Percentiles rank a stretch among this genome's conserved stretches.
Evolutionary conservation across 2,113 vertebrate species (phyloP).

Genomic region (Thymallus thymallus): DNA sequence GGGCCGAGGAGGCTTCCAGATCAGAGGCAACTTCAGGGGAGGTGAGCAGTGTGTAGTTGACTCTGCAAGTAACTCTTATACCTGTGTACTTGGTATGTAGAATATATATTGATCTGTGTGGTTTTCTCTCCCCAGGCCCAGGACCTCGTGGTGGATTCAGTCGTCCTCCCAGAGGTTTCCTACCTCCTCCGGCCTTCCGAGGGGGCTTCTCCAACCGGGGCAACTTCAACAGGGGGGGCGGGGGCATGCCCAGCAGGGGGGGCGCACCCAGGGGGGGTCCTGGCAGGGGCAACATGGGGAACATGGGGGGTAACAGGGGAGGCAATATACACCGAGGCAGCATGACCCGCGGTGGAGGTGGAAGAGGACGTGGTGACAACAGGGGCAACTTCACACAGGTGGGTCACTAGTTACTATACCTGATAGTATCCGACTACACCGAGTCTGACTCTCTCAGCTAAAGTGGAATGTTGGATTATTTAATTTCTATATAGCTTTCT

Average conservation of each 20-base stretch:
- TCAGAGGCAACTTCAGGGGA: conserved; percentile 85
- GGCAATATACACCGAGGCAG: conserved; percentile 20
- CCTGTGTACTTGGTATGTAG: not conserved
- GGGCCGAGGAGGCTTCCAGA: conserved; percentile 82
- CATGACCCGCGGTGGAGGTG: conserved; percentile 24
- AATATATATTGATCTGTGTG: not conserved
- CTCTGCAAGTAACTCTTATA: too few relatives aligned
- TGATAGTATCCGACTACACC: not conserved
- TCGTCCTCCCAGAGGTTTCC: conserved; percentile 37
- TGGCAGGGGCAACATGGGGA: conserved; percentile 19
- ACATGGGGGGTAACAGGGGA: conserved; percentile 15
- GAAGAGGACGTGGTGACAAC: conserved; percentile 24
- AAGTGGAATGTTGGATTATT: not conserved
- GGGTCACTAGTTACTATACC: not conserved
- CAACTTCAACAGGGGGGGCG: conserved; percentile 77
- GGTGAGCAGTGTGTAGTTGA: conserved; percentile 56
- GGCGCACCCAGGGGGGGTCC: conserved; percentile 40
- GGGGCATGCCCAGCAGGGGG: conserved; percentile 34
- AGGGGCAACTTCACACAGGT: conserved; percentile 53
- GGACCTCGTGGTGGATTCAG: conserved; percentile 68
- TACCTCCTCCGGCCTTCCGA: conserved; percentile 74
- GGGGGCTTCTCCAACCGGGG: conserved; percentile 84
- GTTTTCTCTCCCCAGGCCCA: conserved; percentile 48
- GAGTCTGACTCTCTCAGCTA: not conserved
- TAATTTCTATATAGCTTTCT: not conserved